phyloP scores from a whole-genome alignment of 2,113 vertebrate genomes.

The Sprattus sprattus region DNA sequence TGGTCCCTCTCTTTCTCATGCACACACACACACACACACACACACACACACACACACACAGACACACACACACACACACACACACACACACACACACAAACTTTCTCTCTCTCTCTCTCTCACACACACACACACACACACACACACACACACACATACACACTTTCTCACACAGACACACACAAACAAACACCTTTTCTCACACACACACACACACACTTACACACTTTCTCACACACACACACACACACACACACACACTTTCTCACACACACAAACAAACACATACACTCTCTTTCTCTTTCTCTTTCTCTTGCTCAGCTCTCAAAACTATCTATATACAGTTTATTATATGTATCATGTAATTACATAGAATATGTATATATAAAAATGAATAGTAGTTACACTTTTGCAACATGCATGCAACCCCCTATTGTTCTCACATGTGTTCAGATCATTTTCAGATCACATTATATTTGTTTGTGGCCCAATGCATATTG shows the following conservation, averaged over 20 bases:
- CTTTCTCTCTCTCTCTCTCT: neutral
- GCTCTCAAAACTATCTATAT: too few species aligned
- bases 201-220: too few species aligned
- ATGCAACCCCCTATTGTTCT: neutral
- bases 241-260: too few species aligned
- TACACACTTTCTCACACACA: too few species aligned
- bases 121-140: too few species aligned
- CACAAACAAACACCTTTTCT: too few species aligned
- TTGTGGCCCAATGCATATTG: neutral
- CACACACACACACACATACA: too few species aligned
- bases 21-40: neutral
- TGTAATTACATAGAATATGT: too few species aligned
- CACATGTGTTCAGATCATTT: neutral
- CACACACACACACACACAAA: neutral
- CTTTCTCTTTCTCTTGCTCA: too few species aligned
- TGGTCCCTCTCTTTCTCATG: neutral
- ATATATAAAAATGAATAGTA: neutral
- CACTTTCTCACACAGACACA: neutral
- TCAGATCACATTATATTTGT: neutral
- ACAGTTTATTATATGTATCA: too few species aligned
- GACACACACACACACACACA: neutral
- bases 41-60: neutral
- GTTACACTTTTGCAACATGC: conserved; percentile 23
- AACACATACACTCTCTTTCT: too few species aligned
- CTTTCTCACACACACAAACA: too few species aligned